Evolutionary conservation across 2,113 vertebrate genomes (phyloP), one percentile per base, ranked within the genome.

Genomic region (Mohoua ochrocephala): DNA sequence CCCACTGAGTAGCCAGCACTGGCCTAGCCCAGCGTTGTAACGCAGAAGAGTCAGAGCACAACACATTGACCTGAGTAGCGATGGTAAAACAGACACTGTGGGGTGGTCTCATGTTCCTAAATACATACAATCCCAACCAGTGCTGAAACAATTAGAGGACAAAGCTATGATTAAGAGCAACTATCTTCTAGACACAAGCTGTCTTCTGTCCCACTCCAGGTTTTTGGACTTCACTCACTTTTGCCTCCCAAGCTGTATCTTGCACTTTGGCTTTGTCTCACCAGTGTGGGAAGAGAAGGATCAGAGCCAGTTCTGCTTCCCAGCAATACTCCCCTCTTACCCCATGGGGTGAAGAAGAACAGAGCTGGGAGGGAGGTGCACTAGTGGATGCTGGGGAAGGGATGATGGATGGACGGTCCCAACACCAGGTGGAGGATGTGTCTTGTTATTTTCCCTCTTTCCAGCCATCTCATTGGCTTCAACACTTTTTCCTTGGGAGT

Each of bases 401-500:
- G n/a, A 45, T 39, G 13, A 64, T 3, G 54, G 49, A 67, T 18
- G 19, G n/a, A 71, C n/a, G 27, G 26, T 85, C 31, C 15, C 47
- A 85, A 12, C 17, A 59, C 14, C 28, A 78, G 31, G 22, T 2
- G 53, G 19, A 90, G 3, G 19, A 65, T 42, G 31, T 42, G 24
- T 13, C 42, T 30, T 50, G 10, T n/a, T 63, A 31, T 16, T 33
- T 78, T 33, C 35, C 31, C 30, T 79, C 56, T 67, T 63, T 67
- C 21, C 56, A 85, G 26, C 15, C 26, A 49, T 33, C 24, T 60
- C 35, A 30, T 2, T 30, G 8, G 8, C 64, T 83, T 79, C 44
- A 73, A n/a, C 7, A 6, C 16, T 56, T 45, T 63, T 56, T 47
- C 52, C 2, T 30, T 0, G 0, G 27, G 2, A 2, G 17, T 59